Evolutionary conservation across 2,888 invertebrate species (phyloP).

Genomic region (Pilophorus perplexus): DNA sequence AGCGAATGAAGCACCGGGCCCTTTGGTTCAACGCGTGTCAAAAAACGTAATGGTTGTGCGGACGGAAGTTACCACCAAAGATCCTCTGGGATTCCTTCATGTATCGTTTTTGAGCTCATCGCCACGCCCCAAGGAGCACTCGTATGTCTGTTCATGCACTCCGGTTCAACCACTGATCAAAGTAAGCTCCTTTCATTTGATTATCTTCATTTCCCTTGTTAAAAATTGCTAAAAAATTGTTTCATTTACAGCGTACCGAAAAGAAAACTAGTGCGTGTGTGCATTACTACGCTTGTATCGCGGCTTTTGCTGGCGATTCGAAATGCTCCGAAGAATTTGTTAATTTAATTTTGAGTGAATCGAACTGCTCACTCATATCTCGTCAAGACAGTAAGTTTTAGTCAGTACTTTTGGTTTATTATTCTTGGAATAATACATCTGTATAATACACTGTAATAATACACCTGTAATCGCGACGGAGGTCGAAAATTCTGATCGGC

Average conservation of each 20-base stretch:
- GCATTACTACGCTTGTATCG: slow-evolving; percentile 69
- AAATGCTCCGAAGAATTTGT: slow-evolving; percentile 63
- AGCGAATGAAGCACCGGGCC: slow-evolving; percentile 61
- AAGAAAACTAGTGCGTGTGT: slow-evolving; percentile 55
- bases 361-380: not conserved
- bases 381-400: too few relatives aligned
- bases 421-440: too few relatives aligned
- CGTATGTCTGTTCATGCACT: slow-evolving; percentile 59
- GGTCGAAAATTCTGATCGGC: too few relatives aligned
- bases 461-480: too few relatives aligned
- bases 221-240: slow-evolving; percentile 26
- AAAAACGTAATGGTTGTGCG: slow-evolving; percentile 70
- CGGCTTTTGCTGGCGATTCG: slow-evolving; percentile 66
- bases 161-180: not conserved
- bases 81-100: slow-evolving; percentile 69
- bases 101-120: slow-evolving; percentile 61
- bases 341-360: slow-evolving; percentile 54
- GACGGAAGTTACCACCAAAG: slow-evolving; percentile 63
- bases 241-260: slow-evolving; percentile 14
- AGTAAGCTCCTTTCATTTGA: not conserved
- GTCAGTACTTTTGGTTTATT: too few relatives aligned
- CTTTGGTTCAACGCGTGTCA: slow-evolving; percentile 67
- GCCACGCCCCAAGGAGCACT: slow-evolving; percentile 55
- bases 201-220: not conserved
- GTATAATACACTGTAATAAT: too few relatives aligned